A percentile compares a stretch with the other conserved stretches of the same genome.
These are phyloP conservation scores for Bombus fervidus DNA, from an alignment of 1,140 invertebrate species.

Conservation along the genomic window DNA sequence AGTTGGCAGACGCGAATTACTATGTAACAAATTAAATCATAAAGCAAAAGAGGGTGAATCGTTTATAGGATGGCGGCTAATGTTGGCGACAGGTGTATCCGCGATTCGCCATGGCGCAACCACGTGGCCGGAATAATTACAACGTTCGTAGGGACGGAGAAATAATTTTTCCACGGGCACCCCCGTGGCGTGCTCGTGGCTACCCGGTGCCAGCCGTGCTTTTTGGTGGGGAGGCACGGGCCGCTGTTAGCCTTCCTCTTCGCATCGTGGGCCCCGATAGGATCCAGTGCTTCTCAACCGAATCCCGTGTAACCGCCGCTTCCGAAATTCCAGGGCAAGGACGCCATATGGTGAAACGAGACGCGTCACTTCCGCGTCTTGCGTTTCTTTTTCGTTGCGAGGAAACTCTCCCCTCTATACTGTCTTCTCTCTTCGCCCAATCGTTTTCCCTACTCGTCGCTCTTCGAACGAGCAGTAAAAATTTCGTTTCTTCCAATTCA, in stretches of 20 bases:
- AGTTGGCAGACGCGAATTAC: too few species aligned
- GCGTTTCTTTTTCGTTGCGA: background rate
- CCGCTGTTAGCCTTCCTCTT: slow-evolving; percentile 68
- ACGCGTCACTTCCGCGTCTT: slow-evolving; percentile 39
- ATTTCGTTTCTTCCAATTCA: too few species aligned
- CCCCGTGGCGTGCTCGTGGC: slow-evolving; percentile 78
- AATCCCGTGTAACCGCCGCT: background rate
- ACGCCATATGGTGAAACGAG: slow-evolving; percentile 50
- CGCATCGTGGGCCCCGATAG: slow-evolving; percentile 47
- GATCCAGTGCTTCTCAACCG: slow-evolving; percentile 58
- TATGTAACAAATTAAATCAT: accelerated
- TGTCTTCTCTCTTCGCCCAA: background rate
- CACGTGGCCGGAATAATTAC: slow-evolving; percentile 54
- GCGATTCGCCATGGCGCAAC: background rate
- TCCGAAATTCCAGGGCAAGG: slow-evolving; percentile 47
- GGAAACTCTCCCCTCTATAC: background rate
- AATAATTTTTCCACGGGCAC: slow-evolving; percentile 77
- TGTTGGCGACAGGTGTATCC: slow-evolving; percentile 16
- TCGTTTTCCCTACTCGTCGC: background rate
- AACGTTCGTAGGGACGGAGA: slow-evolving; percentile 59
- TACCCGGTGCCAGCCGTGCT: slow-evolving; percentile 72
- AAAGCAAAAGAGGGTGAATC: too few species aligned
- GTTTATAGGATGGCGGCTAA: too few species aligned
- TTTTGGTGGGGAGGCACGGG: slow-evolving; percentile 74
- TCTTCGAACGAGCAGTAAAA: background rate